phyloP scores from a whole-genome alignment of 2,888 invertebrate genomes.

The Aquatica leii region DNA sequence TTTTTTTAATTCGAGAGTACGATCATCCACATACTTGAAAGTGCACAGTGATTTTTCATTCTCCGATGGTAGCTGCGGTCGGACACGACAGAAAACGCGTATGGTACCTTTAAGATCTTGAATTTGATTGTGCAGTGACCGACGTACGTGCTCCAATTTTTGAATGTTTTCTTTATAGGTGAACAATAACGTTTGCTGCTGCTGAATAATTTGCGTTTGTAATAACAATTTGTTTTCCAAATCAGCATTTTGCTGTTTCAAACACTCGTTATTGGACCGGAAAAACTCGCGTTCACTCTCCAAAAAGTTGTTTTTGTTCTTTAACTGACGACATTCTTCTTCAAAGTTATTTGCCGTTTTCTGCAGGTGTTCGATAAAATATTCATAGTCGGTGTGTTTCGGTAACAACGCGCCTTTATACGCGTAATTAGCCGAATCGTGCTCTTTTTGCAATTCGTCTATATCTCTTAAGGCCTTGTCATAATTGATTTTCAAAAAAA shows the following conservation, averaged over 20 bases:
- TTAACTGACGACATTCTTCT: too few species aligned
- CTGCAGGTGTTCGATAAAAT: too few species aligned
- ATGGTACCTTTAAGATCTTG: slow-evolving; percentile 84
- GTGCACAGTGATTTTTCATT: slow-evolving; percentile 63
- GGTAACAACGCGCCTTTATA: too few species aligned
- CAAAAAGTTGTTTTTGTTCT: too few species aligned
- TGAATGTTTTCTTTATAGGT: slow-evolving; percentile 40
- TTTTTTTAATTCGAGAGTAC: slow-evolving; percentile 70
- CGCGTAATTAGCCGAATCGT: too few species aligned
- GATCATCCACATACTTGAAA: slow-evolving; percentile 68
- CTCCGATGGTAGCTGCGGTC: slow-evolving; percentile 73
- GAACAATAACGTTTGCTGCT: not conserved
- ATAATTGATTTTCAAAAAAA: too few species aligned
- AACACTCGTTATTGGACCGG: not conserved
- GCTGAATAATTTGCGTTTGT: not conserved
- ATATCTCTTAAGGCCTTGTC: too few species aligned
- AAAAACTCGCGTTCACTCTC: too few species aligned
- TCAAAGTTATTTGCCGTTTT: too few species aligned
- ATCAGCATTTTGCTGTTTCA: not conserved
- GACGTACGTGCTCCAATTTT: slow-evolving; percentile 56
- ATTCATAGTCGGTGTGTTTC: too few species aligned
- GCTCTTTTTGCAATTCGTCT: too few species aligned
- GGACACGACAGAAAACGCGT: slow-evolving; percentile 79
- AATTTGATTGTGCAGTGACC: slow-evolving; percentile 71
- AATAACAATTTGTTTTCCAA: not conserved